Conservation (phyloP, 1,140 invertebrate genomes). For the Cydia strobilella region DNA sequence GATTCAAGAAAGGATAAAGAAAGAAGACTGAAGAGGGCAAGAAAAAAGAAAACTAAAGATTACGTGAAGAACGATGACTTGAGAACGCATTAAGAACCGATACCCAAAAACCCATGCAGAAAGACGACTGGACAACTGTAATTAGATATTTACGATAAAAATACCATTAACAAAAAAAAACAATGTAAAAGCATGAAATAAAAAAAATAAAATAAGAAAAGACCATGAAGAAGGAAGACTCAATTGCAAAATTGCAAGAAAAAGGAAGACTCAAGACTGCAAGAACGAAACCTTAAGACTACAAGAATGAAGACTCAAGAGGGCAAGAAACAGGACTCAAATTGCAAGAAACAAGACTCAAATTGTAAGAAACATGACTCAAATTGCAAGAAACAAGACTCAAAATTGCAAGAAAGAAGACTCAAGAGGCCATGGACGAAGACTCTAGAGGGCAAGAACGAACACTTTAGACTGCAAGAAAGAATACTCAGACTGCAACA, state of each 20-base stretch:
- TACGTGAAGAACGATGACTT: slow-evolving; percentile 26
- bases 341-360: not conserved
- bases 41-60: slow-evolving; percentile 29
- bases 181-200: not conserved
- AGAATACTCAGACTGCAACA: not conserved
- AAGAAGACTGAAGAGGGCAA: slow-evolving; percentile 24
- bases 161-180: no score
- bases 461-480: not conserved
- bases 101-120: slow-evolving; percentile 5
- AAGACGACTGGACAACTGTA: no score
- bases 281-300: no score
- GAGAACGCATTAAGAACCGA: slow-evolving; percentile 32
- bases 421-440: slow-evolving; percentile 15
- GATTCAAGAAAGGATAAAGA: slow-evolving; percentile 20
- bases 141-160: no score
- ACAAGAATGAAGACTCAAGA: slow-evolving; percentile 30
- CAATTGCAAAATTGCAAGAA: slow-evolving; percentile 20
- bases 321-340: slow-evolving; percentile 14
- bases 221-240: not conserved
- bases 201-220: not conserved
- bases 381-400: slow-evolving; percentile 5
- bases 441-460: not conserved
- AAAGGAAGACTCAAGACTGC: slow-evolving; percentile 33
- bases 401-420: not conserved
- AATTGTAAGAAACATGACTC: no score